Conservation (phyloP, 2,797 vertebrate genomes). For the Florisuga fusca region DNA sequence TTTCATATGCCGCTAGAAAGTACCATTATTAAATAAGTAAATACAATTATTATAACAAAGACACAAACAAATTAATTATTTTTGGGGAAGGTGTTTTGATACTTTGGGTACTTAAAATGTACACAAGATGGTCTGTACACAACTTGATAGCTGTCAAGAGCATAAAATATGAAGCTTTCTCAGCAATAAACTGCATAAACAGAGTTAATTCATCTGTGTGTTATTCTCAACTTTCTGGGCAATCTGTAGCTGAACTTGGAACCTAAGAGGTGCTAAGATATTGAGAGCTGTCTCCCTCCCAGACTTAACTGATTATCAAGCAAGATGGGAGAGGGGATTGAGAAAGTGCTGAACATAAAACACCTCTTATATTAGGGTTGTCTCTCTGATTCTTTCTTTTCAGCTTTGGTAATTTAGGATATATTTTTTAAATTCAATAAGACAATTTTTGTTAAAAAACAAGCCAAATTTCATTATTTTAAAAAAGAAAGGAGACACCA, state of each 20-base stretch:
- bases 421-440: background rate
- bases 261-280: background rate
- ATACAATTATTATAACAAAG: background rate
- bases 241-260: background rate
- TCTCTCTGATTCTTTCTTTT: background rate
- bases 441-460: background rate
- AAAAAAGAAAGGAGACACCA: background rate
- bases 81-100: background rate
- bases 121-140: background rate
- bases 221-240: background rate
- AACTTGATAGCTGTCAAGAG: background rate
- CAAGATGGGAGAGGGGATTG: fast-evolving
- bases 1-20: background rate
- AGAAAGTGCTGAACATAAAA: background rate
- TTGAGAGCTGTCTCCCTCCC: background rate
- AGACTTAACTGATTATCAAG: background rate
- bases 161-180: background rate
- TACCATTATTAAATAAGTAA: background rate
- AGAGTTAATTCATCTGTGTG: background rate
- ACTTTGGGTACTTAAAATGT: background rate
- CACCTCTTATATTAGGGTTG: background rate
- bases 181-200: background rate
- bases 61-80: background rate
- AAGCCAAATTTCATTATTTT: background rate
- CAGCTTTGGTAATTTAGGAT: background rate